Conservation (phyloP, 2,888 invertebrate genomes). For the Ditylenchus weischeri region DNA sequence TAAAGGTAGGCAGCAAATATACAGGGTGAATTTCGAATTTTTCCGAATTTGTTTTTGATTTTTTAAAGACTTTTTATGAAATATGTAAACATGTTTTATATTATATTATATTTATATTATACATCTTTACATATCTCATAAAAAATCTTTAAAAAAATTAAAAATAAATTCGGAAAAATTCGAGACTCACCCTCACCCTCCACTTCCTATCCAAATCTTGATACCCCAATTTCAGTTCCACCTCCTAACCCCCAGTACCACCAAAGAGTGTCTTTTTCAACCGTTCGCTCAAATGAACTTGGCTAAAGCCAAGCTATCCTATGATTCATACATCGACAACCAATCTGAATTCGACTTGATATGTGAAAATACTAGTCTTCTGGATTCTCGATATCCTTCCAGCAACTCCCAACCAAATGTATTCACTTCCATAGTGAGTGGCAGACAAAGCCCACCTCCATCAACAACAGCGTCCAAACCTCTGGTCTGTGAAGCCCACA, state of each 20-base stretch:
- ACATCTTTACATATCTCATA: too few relatives aligned
- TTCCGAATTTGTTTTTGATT: too few relatives aligned
- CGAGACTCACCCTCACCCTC: too few relatives aligned
- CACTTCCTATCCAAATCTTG: background rate
- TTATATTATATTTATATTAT: too few relatives aligned
- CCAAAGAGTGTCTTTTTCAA: conserved; percentile 18
- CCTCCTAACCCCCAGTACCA: conserved; percentile 11
- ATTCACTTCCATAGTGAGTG: background rate
- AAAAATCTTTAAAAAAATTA: too few relatives aligned
- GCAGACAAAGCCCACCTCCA: conserved; percentile 1
- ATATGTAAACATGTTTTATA: too few relatives aligned
- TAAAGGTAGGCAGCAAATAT: conserved; percentile 44
- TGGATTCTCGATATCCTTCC: conserved; percentile 59
- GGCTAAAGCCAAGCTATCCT: conserved; percentile 58
- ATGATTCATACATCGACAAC: conserved; percentile 61
- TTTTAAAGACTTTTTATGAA: too few relatives aligned
- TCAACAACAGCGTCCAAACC: background rate
- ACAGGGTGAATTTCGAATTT: too few relatives aligned
- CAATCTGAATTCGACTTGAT: conserved; percentile 62
- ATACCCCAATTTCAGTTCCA: conserved; percentile 16
- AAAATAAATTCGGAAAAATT: too few relatives aligned
- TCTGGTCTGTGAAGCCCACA: conserved; percentile 49
- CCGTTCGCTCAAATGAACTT: conserved; percentile 34
- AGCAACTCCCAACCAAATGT: background rate
- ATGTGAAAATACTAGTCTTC: conserved; percentile 61